Evolutionary conservation across 1,140 invertebrate species (phyloP).

Genomic region (Solenopsis invicta): DNA sequence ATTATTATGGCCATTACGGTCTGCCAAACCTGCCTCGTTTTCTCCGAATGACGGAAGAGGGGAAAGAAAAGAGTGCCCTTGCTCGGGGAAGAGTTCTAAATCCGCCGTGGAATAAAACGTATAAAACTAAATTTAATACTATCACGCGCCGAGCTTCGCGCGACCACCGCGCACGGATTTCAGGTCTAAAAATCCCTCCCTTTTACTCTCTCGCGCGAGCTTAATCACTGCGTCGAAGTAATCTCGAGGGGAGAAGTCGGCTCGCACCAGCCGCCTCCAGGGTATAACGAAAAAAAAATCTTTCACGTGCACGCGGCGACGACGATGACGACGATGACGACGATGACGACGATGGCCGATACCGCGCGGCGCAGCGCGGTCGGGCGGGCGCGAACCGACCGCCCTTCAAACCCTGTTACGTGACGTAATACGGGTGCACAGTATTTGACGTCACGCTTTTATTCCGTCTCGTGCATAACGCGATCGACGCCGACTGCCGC

Average conservation of each 20-base stretch:
- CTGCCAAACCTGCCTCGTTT: background rate
- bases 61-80: background rate
- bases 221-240: background rate
- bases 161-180: background rate
- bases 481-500: conserved; percentile 14
- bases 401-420: conserved; percentile 15
- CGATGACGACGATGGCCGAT: too few relatives aligned
- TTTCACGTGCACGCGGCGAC: background rate
- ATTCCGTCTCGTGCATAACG: conserved; percentile 32
- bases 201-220: background rate
- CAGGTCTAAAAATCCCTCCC: conserved; percentile 6
- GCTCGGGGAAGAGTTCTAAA: background rate
- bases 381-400: background rate
- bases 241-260: background rate
- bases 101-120: conserved; percentile 4
- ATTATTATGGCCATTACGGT: background rate
- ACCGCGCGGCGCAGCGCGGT: too few relatives aligned
- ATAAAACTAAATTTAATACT: conserved; percentile 15
- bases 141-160: background rate
- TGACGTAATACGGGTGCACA: conserved; percentile 39
- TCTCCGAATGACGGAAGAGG: background rate
- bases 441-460: conserved; percentile 51
- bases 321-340: too few relatives aligned
- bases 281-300: conserved; percentile 2
- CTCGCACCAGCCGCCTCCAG: background rate